These are phyloP conservation scores for Clarias laeviceps DNA, from an alignment of 2,797 vertebrate genomes.

Conservation along the genomic window DNA sequence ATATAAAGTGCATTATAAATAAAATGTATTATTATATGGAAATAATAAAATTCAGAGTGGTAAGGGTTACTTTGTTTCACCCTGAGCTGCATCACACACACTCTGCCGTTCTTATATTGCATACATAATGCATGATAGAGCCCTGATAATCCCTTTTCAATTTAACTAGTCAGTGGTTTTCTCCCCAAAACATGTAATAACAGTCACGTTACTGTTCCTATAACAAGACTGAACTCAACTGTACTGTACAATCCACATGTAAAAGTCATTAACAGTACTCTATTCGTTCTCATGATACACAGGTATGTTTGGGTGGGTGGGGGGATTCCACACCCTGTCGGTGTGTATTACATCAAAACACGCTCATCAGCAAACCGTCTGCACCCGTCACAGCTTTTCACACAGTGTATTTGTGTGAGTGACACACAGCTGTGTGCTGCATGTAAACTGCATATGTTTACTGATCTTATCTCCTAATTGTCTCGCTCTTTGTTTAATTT, in stretches of 20 bases:
- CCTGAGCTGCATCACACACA: neutral
- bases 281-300: neutral
- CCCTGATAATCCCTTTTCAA: neutral
- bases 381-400: neutral
- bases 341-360: neutral
- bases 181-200: neutral
- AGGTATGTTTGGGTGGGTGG: neutral
- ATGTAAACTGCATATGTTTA: neutral
- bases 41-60: too few relatives aligned
- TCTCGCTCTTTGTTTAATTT: neutral
- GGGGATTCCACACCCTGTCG: neutral
- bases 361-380: neutral
- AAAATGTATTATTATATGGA: too few relatives aligned
- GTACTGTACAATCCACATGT: slow-evolving; percentile 35
- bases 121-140: neutral
- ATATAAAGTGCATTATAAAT: too few relatives aligned
- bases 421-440: neutral
- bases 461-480: neutral
- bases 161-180: neutral
- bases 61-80: too few relatives aligned
- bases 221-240: neutral
- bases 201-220: neutral
- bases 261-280: slow-evolving; percentile 14
- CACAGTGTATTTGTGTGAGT: neutral
- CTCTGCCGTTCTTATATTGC: neutral